Conservation (phyloP, 2,888 invertebrate species). For the Parnassius orleans region DNA sequence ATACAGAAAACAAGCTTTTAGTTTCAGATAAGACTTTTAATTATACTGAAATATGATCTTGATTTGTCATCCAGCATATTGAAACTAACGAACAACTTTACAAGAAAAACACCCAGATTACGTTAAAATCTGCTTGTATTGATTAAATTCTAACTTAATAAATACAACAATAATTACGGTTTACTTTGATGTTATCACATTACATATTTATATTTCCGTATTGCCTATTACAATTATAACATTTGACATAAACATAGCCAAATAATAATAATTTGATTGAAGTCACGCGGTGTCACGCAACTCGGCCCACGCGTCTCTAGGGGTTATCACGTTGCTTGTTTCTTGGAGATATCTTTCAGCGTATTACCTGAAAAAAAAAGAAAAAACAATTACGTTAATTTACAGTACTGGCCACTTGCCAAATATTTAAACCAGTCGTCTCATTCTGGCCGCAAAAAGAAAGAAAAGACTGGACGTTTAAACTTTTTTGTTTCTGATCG, state of each 20-base stretch:
- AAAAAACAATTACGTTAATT: slow-evolving; percentile 73
- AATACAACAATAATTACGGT: slow-evolving; percentile 1
- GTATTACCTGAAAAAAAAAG: slow-evolving; percentile 77
- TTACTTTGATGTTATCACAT: background rate
- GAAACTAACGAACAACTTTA: slow-evolving; percentile 3
- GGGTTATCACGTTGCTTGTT: slow-evolving; percentile 47
- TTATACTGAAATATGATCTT: slow-evolving; percentile 10
- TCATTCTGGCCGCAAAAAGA: slow-evolving; percentile 71
- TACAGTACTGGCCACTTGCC: slow-evolving; percentile 70
- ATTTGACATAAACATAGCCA: slow-evolving; percentile 28
- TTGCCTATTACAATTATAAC: slow-evolving; percentile 3
- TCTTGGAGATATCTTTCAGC: slow-evolving; percentile 63
- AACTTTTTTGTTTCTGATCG: slow-evolving; percentile 58
- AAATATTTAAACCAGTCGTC: slow-evolving; percentile 76
- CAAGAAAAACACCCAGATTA: slow-evolving; percentile 12
- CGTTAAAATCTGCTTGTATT: slow-evolving; percentile 12
- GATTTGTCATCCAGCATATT: slow-evolving; percentile 9
- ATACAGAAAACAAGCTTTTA: background rate
- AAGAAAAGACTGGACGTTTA: slow-evolving; percentile 68
- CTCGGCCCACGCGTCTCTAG: slow-evolving; percentile 48
- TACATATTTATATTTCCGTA: background rate
- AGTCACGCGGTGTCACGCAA: slow-evolving; percentile 37
- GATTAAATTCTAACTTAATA: slow-evolving; percentile 4
- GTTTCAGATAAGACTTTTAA: background rate
- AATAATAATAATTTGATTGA: slow-evolving; percentile 34